Evolutionary conservation across 1,140 invertebrate species (phyloP).

Genomic region (Venturia canescens): DNA sequence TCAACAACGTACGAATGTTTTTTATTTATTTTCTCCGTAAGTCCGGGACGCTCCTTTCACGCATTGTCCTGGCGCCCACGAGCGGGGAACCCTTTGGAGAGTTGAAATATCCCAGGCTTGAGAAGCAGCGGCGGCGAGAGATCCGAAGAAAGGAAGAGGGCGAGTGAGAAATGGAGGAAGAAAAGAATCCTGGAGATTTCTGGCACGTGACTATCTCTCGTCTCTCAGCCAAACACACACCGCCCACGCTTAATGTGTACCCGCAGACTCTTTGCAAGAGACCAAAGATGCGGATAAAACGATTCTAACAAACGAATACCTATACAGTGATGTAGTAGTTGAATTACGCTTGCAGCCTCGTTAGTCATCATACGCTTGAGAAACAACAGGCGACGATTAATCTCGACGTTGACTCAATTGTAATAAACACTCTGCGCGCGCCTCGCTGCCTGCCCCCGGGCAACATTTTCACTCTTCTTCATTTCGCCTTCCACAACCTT

Average conservation of each 20-base stretch:
- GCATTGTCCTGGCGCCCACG: constrained; percentile 40
- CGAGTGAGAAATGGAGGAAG: constrained; percentile 12
- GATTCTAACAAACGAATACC: too few species aligned
- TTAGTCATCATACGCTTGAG: constrained; percentile 37
- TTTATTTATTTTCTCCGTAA: constrained; percentile 2
- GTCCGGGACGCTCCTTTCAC: constrained; percentile 22
- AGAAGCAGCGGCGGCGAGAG: constrained; percentile 26
- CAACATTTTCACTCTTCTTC: background rate
- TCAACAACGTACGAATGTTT: background rate
- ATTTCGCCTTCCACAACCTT: background rate
- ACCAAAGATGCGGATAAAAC: too few species aligned
- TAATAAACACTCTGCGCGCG: constrained; percentile 26
- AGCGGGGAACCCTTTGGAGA: constrained; percentile 8
- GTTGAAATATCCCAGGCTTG: constrained; percentile 30
- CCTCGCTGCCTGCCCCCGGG: background rate
- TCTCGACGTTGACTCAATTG: constrained; percentile 39
- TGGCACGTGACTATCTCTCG: constrained; percentile 38
- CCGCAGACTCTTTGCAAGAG: too few species aligned
- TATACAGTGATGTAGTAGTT: background rate
- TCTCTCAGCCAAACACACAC: background rate
- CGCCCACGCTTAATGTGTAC: constrained; percentile 22
- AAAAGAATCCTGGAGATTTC: constrained; percentile 44
- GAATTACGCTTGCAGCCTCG: background rate
- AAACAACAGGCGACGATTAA: constrained; percentile 19
- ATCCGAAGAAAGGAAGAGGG: background rate